Percentiles rank a stretch among this genome's conserved stretches.
Conservation (phyloP, 2,888 invertebrate genomes). For the Agonopterix alstromeriana region DNA sequence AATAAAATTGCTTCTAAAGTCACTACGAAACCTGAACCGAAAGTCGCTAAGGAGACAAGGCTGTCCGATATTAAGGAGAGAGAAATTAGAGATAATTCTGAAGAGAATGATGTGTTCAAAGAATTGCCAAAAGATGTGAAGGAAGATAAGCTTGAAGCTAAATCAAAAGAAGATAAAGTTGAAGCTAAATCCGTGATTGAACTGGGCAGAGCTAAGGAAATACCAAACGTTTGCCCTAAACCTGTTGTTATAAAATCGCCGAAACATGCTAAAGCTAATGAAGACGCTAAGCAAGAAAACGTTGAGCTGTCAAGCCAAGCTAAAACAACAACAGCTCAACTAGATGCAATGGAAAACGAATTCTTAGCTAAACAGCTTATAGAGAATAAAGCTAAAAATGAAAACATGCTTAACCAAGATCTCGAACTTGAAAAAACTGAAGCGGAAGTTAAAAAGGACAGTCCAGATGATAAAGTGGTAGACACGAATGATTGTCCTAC, state of each 20-base stretch:
- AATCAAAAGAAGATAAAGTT: slow-evolving; percentile 12
- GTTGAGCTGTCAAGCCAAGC: slow-evolving; percentile 42
- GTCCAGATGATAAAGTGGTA: neutral
- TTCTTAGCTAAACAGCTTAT: slow-evolving; percentile 45
- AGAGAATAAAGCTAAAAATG: slow-evolving; percentile 46
- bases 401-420: slow-evolving; percentile 51
- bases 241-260: slow-evolving; percentile 56
- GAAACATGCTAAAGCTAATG: slow-evolving; percentile 27
- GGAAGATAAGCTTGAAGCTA: neutral
- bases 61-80: slow-evolving; percentile 66
- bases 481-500: slow-evolving; percentile 27
- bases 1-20: slow-evolving; percentile 56
- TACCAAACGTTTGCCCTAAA: slow-evolving; percentile 45
- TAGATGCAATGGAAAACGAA: slow-evolving; percentile 60
- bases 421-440: slow-evolving; percentile 23
- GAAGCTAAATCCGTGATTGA: slow-evolving; percentile 32
- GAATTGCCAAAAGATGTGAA: slow-evolving; percentile 3
- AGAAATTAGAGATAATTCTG: slow-evolving; percentile 31
- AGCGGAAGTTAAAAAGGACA: slow-evolving; percentile 39
- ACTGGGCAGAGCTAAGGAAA: slow-evolving; percentile 61
- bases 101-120: slow-evolving; percentile 17
- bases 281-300: slow-evolving; percentile 19
- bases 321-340: slow-evolving; percentile 42
- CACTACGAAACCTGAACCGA: slow-evolving; percentile 56
- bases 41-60: slow-evolving; percentile 48